A percentile compares a stretch with the other conserved stretches of the same genome.
Conservation (phyloP, 64 coral and sea anemone species). For the Actinia equina region DNA sequence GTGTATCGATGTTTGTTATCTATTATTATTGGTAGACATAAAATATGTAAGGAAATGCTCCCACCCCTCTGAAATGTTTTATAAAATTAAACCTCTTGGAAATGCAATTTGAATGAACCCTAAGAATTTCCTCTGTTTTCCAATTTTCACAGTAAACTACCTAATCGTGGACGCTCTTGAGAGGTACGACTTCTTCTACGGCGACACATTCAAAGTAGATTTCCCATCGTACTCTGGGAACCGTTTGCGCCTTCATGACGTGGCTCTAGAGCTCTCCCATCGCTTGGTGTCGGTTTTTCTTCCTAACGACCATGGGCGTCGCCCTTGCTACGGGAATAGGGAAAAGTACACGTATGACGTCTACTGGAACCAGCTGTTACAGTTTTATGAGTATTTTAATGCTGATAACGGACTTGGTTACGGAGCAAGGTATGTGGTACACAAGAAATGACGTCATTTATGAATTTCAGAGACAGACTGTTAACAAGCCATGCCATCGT, state of each 20-base stretch:
- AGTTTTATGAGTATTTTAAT: constrained; percentile 85
- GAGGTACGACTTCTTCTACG: constrained; percentile 74
- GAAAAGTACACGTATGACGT: constrained; percentile 56
- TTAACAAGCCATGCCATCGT: not conserved
- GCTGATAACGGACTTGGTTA: constrained; percentile 72
- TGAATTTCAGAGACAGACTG: not conserved
- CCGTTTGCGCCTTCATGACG: constrained; percentile 57
- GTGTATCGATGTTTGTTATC: no score
- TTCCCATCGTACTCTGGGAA: constrained; percentile 73
- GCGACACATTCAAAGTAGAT: constrained; percentile 69
- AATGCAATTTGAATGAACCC: no score
- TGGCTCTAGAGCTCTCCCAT: constrained; percentile 51
- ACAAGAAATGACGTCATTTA: not conserved
- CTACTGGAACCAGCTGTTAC: constrained; percentile 67
- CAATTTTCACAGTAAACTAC: constrained; percentile 56
- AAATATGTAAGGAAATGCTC: no score
- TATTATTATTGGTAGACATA: no score
- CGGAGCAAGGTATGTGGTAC: constrained; percentile 58
- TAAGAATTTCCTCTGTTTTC: not conserved
- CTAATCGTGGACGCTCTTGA: constrained; percentile 74
- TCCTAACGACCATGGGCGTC: constrained; percentile 55
- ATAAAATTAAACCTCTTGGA: no score
- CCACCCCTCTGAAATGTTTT: no score
- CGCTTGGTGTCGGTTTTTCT: constrained; percentile 65
- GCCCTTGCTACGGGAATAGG: constrained; percentile 69